Evolutionary conservation across 2,797 vertebrate genomes (phyloP), one percentile per base, ranked within the genome.

Genomic region (Lithobates sylvaticus): DNA sequence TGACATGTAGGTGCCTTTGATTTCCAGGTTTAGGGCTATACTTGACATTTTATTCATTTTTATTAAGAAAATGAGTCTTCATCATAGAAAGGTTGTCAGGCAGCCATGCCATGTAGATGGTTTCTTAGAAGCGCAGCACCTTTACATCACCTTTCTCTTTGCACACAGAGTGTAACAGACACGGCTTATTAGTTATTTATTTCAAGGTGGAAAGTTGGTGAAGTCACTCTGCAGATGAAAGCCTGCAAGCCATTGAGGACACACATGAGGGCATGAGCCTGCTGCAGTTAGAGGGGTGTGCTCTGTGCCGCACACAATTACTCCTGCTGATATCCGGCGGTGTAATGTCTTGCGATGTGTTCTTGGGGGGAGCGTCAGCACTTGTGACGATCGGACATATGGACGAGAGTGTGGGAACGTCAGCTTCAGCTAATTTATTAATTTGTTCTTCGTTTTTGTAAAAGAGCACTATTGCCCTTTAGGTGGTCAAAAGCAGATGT

Each of bases 321-420:
- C 10, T 92, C 89, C 91, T 91, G 91, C 81, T 89, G 89, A 90
- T 88, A 75, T 58, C 89, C 89, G 90, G 88, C 91, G 92, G 89
- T 75, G 47, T 93, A 91, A 93, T 93, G 91, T 90, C 89, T 92
- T 93, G 87, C 93, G 92, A 92, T 90, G 91, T 90, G 89, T 89
- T 93, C 90, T 91, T 89, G 89, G 90, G 89, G 90, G 91, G 89
- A 92, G 91, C 91, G 89, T 91, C 90, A 88, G 91, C 86, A 86
- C 88, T 84, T 90, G 91, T 90, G 88, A 92, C 90, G 90, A 91
- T 91, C 89, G 86, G 88, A 93, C 90, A 92, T 92, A 92, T 93
- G 90, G 91, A 88, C 92, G 26, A 10, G 91, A 87, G 89, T 90
- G 91, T 89, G 88, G 90, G 88, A 78, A 89, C 91, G 92, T 93